phyloP scores from a whole-genome alignment of 2,888 invertebrate species.

The Muscina levida region DNA sequence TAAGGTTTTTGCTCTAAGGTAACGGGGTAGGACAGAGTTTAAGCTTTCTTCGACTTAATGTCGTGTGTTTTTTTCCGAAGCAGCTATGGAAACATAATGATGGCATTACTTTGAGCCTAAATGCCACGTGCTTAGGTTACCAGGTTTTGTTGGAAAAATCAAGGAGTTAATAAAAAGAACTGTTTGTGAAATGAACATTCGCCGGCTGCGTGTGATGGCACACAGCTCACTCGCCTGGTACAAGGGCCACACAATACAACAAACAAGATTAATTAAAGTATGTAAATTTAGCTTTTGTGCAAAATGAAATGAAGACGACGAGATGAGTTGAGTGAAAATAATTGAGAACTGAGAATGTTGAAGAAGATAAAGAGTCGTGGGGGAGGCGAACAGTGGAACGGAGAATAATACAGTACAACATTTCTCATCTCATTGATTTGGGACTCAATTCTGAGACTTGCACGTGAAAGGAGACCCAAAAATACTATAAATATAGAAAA shows the following conservation, averaged over 20 bases:
- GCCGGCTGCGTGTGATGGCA: background rate
- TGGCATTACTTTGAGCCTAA: background rate
- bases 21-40: background rate
- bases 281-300: slow-evolving; percentile 73
- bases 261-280: slow-evolving; percentile 78
- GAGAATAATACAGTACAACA: no score
- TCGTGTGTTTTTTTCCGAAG: background rate
- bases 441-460: no score
- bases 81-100: background rate
- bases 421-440: no score
- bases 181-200: slow-evolving; percentile 8
- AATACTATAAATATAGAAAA: no score
- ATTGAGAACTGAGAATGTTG: slow-evolving; percentile 26
- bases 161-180: slow-evolving; percentile 46
- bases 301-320: slow-evolving; percentile 29
- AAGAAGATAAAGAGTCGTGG: slow-evolving; percentile 43
- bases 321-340: background rate
- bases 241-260: slow-evolving; percentile 56
- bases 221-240: slow-evolving; percentile 18
- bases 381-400: slow-evolving; percentile 53
- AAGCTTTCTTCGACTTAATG: background rate
- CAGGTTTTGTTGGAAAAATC: slow-evolving; percentile 25
- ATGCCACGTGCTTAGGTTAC: slow-evolving; percentile 28
- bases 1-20: no score
- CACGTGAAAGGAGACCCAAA: no score